Evolutionary conservation across 2,113 vertebrate species (phyloP), one percentile per base, ranked within the genome.

Genomic region (Leucopsar rothschildi): DNA sequence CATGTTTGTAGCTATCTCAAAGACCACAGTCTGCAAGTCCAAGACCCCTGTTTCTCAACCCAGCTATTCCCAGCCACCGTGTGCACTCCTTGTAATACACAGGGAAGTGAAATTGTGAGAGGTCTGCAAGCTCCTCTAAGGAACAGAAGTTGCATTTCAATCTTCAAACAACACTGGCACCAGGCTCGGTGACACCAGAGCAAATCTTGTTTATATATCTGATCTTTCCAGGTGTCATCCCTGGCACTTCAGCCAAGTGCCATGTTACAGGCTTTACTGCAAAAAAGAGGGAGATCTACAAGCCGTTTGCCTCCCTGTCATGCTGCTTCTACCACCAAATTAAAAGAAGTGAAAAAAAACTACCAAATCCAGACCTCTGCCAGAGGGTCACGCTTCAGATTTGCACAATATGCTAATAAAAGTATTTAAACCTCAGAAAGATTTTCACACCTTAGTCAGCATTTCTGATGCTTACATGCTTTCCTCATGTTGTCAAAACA

Each of bases 61-160:
- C 66, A n/a, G 45, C 50, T 79, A 77, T 90, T 82, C 55, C 55
- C 23, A 78, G 5, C 15, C 42, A 37, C 68, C 45, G 18, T 31
- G 10, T 33, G 65, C 1, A 2, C 44, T 49, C 2, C 37, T 65
- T 69, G 45, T 50, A 79, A 49, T 8, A 59, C 16, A 60, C 8
- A 52, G 60, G 91, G 96, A 97, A 97, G 88, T 91, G 95, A 97
- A 96, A 96, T 92, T 92, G 7, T 14, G 55, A 70, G 42, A 90
- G 31, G 23, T 19, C 33, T 55, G 71, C 79, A 68, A 78, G 47
- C 31, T 81, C 77, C 28, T 71, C 77, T 57, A 16, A 39, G 35
- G 42, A 80, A 23, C 50, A 77, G 35, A 92, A 78, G 28, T 25
- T 81, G 78, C 42, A 31, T 64, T 90, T 85, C 68, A 89, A 1